A percentile compares a stretch with the other conserved stretches of the same genome.
Conservation (phyloP, 2,888 invertebrate genomes). For the Ommatoiulus sabulosus region DNA sequence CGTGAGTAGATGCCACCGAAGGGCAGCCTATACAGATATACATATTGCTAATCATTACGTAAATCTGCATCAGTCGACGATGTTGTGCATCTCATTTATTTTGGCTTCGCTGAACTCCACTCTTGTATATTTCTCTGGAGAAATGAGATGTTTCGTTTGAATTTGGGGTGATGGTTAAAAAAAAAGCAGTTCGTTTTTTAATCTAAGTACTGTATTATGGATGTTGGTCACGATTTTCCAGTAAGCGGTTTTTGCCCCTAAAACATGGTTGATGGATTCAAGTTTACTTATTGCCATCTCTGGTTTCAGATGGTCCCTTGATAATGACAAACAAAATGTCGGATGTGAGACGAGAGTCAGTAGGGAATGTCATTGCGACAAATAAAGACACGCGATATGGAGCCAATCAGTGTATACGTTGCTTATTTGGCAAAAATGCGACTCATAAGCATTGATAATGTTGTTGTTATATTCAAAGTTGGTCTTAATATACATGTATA, state of each 20-base stretch:
- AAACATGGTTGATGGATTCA: not conserved
- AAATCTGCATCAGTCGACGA: not conserved
- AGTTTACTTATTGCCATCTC: too few species aligned
- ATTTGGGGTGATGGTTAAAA: not conserved
- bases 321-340: too few species aligned
- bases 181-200: not conserved
- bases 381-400: too few species aligned
- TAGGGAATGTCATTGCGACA: too few species aligned
- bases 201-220: not conserved
- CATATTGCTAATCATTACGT: not conserved
- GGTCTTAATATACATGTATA: too few species aligned
- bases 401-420: too few species aligned
- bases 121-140: not conserved
- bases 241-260: not conserved
- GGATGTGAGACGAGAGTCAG: too few species aligned
- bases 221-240: slow-evolving; percentile 13
- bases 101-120: not conserved
- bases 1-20: not conserved
- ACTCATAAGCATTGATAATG: too few species aligned
- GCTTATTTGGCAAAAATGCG: too few species aligned
- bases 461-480: too few species aligned
- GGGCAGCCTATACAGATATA: not conserved
- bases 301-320: too few species aligned
- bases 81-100: slow-evolving; percentile 2
- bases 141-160: slow-evolving; percentile 1